Percentiles rank a stretch among this genome's conserved stretches.
Conservation (phyloP, 2,888 invertebrate genomes). For the Neoascia interrupta region DNA sequence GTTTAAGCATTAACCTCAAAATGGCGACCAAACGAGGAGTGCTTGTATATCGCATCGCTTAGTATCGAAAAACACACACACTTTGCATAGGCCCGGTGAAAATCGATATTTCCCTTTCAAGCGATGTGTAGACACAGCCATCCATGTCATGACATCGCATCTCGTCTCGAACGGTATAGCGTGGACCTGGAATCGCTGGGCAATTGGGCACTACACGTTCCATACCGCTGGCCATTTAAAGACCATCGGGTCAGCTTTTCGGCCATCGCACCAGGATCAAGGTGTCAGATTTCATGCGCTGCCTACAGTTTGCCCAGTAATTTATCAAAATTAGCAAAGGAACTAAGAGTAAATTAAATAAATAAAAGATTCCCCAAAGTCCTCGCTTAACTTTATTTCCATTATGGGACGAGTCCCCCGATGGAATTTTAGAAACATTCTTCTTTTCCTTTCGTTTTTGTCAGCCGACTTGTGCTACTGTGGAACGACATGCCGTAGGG, state of each 20-base stretch:
- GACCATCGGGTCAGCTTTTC: conserved; percentile 15
- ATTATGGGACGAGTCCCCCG: conserved; percentile 54
- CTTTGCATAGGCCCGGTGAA: conserved; percentile 59
- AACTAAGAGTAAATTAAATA: not conserved
- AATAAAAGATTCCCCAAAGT: conserved; percentile 4
- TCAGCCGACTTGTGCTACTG: conserved; percentile 9
- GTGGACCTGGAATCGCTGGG: conserved; percentile 31
- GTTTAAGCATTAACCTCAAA: conserved; percentile 71
- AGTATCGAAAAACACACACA: conserved; percentile 51
- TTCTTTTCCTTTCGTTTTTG: conserved; percentile 22
- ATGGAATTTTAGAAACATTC: conserved; percentile 53
- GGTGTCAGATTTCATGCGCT: conserved; percentile 41
- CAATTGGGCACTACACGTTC: conserved; percentile 27
- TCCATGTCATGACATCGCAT: conserved; percentile 55
- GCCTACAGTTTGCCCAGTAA: conserved; percentile 27
- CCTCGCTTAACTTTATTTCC: conserved; percentile 56
- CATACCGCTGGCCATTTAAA: conserved; percentile 22
- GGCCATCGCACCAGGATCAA: not conserved
- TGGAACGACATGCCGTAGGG: too few relatives aligned
- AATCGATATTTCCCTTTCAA: conserved; percentile 61
- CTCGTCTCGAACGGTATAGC: conserved; percentile 19
- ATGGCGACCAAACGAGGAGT: conserved; percentile 69
- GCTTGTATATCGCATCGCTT: conserved; percentile 66
- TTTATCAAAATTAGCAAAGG: conserved; percentile 35
- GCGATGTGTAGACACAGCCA: conserved; percentile 48